Percentiles rank a stretch among this genome's conserved stretches.
Conservation (phyloP, 2,888 invertebrate species). For the Sicus ferrugineus region DNA sequence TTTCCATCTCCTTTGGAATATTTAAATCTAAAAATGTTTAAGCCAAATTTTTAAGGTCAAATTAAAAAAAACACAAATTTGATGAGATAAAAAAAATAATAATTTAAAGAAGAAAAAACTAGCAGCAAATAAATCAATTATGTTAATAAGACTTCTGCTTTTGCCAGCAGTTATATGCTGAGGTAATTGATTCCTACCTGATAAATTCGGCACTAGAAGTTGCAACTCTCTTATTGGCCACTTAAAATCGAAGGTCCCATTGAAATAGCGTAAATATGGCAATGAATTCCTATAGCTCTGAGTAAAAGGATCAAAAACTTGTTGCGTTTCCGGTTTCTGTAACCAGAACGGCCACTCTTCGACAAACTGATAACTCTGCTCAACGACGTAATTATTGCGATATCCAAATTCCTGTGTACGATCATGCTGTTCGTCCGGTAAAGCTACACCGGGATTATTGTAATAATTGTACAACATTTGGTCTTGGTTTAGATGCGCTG, state of each 20-base stretch:
- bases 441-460: slow-evolving; percentile 40
- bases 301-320: slow-evolving; percentile 57
- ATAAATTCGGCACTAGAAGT: slow-evolving; percentile 68
- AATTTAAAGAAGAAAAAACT: too few relatives aligned
- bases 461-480: slow-evolving; percentile 46
- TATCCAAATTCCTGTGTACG: slow-evolving; percentile 57
- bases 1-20: too few relatives aligned
- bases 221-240: slow-evolving; percentile 80
- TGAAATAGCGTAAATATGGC: slow-evolving; percentile 81
- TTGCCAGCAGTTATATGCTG: too few relatives aligned
- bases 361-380: slow-evolving; percentile 80
- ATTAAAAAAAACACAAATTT: too few relatives aligned
- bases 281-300: slow-evolving; percentile 67
- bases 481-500: slow-evolving; percentile 44
- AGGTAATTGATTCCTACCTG: slow-evolving; percentile 58
- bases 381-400: slow-evolving; percentile 70
- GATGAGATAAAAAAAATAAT: too few relatives aligned
- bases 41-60: too few relatives aligned
- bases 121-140: too few relatives aligned
- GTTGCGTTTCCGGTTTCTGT: slow-evolving; percentile 69
- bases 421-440: slow-evolving; percentile 42
- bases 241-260: slow-evolving; percentile 86
- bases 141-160: too few relatives aligned
- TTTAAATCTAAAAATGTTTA: too few relatives aligned
- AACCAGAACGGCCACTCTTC: slow-evolving; percentile 86